Evolutionary conservation across 2,888 invertebrate genomes (phyloP), one percentile per base, ranked within the genome.

Genomic region (Acanthopleura granulata): DNA sequence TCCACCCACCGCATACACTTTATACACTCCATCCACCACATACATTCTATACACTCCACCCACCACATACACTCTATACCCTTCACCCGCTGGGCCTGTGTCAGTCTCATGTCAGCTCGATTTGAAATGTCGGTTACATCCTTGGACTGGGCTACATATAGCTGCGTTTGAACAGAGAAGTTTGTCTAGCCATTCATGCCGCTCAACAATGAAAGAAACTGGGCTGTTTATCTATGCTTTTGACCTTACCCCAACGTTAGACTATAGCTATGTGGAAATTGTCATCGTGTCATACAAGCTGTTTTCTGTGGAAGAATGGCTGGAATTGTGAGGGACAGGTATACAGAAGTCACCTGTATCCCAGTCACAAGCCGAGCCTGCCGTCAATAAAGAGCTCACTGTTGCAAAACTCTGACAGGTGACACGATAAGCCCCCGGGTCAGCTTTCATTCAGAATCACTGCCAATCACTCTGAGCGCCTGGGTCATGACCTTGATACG

Each of bases 401-500:
- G 57, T 57, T 57, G 22, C 57, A 57, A 57, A 57, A 57, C 6
- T 22, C 57, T 57, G 57, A 18, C 57, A 57, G n/a, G n/a, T 57
- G 57, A 57, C 57, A 57, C 57, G 57, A 57, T 22, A 57, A 57
- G 22, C 57, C 57, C 57, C 22, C 57, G 57, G 57, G 57, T 57
- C 57, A 57, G 18, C 57, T 57, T 57, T 57, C 57, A 57, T 57
- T 57, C n/a, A 57, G 57, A 57, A 57, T 18, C 18, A n/a, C 57
- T 57, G 57, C 57, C 57, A 57, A 57, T 57, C 57, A 57, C 57
- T 57, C 57, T 22, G 57, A 57, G 57, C 57, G 18, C n/a, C 57
- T 18, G 57, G 57, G 57, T 57, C 57, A 57, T 57, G 57, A 57
- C 57, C 57, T 57, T 57, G 57, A 57, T 57, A 57, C 57, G n/a